Base-by-base conservation (phyloP, 2,797 vertebrate genomes). In the Megalops cyprinoides region DNA sequence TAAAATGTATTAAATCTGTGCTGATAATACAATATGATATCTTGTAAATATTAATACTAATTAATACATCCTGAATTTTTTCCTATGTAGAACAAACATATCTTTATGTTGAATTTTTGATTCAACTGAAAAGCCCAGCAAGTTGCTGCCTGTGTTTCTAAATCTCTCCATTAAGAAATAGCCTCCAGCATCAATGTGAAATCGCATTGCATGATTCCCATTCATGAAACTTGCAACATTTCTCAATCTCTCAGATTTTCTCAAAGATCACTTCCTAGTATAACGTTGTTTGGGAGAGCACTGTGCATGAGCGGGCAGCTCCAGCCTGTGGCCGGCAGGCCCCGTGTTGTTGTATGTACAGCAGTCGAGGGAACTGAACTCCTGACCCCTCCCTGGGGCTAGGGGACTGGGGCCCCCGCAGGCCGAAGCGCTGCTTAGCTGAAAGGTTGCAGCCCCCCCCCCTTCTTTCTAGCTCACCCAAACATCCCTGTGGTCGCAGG, bases 351-450 rank as follows among this genome's bases (percentile, higher is more conserved):
- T 90, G 85, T 90, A 89, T 90, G n/a, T n/a, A 92, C 87, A 88
- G 89, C 87, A 91, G 91, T 93, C 85, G 83, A 90, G 89, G 88
- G 89, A 90, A 84, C 67, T 94, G 92, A 94, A 94, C 93, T 94
- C 92, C 84, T 93, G 90, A 94, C 92, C 94, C 87, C 86, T 92
- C 87, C 90, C 89, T 88, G 87, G 90, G 89, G 89, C 81, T 79
- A 79, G 89, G 90, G 91, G 91, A 88, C 91, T 88, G 71, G 80
- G 20, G n/a, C n/a, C n/a, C n/a, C 51, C 51, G 20, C 12, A 53
- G 51, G n/a, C n/a, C n/a, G n/a, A n/a, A 12, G 51, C 14, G 12
- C 9, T 53, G 51, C 51, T 53, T 20, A 53, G 12, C 51, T 12
- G 0, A 53, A n/a, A 53, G 89, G 92, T 90, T 90, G 87, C 91